These are phyloP conservation scores for Steromphala cineraria DNA, from an alignment of 2,888 invertebrate species.

Conservation along the genomic window DNA sequence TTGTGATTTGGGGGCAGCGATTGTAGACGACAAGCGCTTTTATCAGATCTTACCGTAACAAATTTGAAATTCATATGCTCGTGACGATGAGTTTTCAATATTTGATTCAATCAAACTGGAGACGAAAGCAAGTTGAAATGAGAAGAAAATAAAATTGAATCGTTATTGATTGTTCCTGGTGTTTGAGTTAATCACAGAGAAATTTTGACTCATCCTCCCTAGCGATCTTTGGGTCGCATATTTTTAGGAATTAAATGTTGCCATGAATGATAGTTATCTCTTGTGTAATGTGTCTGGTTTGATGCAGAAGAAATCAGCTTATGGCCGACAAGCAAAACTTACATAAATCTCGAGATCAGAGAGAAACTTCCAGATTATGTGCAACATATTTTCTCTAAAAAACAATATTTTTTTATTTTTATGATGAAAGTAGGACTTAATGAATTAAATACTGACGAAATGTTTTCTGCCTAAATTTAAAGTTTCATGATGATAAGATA, in stretches of 20 bases:
- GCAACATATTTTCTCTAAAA: no score
- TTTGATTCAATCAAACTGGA: neutral
- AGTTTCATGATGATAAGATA: no score
- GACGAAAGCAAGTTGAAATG: neutral
- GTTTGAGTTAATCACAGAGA: conserved; percentile 6
- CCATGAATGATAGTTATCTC: neutral
- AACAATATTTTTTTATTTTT: no score
- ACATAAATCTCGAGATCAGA: no score
- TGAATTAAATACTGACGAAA: no score
- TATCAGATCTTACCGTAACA: neutral
- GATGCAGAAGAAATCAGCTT: no score
- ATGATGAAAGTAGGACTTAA: no score
- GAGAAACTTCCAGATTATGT: no score
- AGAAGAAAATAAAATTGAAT: conserved; percentile 16
- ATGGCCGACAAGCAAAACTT: no score
- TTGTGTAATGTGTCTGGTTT: no score
- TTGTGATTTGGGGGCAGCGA: neutral
- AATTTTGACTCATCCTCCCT: conserved; percentile 1
- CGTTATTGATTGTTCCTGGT: conserved; percentile 12
- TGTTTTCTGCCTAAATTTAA: no score
- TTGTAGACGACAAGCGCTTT: neutral
- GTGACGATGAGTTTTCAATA: conserved; percentile 17
- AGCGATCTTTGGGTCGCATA: neutral
- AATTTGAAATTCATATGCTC: neutral
- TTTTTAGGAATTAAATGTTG: neutral